phyloP scores from a whole-genome alignment of 2,888 invertebrate species.

The Antheraea yamamai region DNA sequence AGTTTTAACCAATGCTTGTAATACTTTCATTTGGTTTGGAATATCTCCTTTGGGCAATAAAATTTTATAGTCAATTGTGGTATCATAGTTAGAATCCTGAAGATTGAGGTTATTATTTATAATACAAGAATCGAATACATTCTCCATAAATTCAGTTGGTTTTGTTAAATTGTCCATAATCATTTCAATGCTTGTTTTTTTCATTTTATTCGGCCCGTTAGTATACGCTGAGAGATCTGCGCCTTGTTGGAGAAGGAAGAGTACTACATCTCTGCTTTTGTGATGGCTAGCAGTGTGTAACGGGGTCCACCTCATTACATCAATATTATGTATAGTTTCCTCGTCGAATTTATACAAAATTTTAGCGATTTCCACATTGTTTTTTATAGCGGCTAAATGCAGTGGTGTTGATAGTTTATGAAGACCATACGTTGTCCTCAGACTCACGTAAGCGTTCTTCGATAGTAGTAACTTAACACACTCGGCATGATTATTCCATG shows the following conservation, averaged over 20 bases:
- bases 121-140: slow-evolving; percentile 70
- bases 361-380: slow-evolving; percentile 50
- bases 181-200: slow-evolving; percentile 51
- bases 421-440: slow-evolving; percentile 17
- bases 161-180: slow-evolving; percentile 62
- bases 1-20: slow-evolving; percentile 44
- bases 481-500: slow-evolving; percentile 23
- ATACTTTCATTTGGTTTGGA: slow-evolving; percentile 22
- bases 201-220: slow-evolving; percentile 32
- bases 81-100: slow-evolving; percentile 52
- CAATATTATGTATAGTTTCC: slow-evolving; percentile 49
- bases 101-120: slow-evolving; percentile 58
- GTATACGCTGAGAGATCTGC: slow-evolving; percentile 32
- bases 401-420: slow-evolving; percentile 53
- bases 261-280: slow-evolving; percentile 49
- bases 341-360: slow-evolving; percentile 53
- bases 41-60: slow-evolving; percentile 36
- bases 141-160: slow-evolving; percentile 69
- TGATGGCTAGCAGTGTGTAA: slow-evolving; percentile 57
- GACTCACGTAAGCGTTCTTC: slow-evolving; percentile 25
- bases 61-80: slow-evolving; percentile 58
- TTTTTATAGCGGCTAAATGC: slow-evolving; percentile 60
- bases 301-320: slow-evolving; percentile 40
- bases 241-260: slow-evolving; percentile 25
- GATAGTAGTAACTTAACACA: slow-evolving; percentile 54